phyloP scores from a whole-genome alignment of 2,113 vertebrate genomes.

The Actenoides hombroni region DNA sequence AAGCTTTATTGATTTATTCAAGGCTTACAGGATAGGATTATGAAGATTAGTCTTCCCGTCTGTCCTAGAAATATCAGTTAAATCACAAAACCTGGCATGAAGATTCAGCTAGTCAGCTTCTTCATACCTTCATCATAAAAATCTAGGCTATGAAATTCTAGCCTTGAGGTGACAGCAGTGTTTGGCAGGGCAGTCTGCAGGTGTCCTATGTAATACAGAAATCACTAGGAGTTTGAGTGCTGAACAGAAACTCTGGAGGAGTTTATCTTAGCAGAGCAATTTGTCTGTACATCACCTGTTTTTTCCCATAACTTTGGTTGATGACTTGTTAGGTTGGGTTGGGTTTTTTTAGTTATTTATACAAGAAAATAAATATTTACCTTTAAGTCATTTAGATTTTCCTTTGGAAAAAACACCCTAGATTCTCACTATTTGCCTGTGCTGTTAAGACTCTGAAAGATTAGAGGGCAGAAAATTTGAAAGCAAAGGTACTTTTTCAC shows the following conservation, averaged over 20 bases:
- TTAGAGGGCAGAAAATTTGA: not conserved
- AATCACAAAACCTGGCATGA: conserved; percentile 45
- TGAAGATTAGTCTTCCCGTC: conserved; percentile 35
- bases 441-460: not conserved
- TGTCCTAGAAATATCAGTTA: conserved; percentile 66
- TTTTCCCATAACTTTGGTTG: not conserved
- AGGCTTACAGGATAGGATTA: conserved; percentile 23
- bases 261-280: not conserved
- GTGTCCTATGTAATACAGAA: not conserved
- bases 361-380: not conserved
- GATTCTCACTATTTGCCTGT: not conserved
- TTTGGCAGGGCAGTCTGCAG: not conserved
- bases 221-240: not conserved
- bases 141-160: not conserved
- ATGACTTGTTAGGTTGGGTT: not conserved
- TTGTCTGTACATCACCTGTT: not conserved
- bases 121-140: conserved; percentile 9
- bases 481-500: not conserved
- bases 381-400: not conserved
- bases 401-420: not conserved
- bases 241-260: not conserved
- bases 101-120: not conserved
- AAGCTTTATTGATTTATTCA: conserved; percentile 55
- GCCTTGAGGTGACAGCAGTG: not conserved
- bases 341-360: not conserved